A percentile compares a stretch with the other conserved stretches of the same genome.
Conservation (phyloP, 2,797 vertebrate species). For the Melopsittacus undulatus region DNA sequence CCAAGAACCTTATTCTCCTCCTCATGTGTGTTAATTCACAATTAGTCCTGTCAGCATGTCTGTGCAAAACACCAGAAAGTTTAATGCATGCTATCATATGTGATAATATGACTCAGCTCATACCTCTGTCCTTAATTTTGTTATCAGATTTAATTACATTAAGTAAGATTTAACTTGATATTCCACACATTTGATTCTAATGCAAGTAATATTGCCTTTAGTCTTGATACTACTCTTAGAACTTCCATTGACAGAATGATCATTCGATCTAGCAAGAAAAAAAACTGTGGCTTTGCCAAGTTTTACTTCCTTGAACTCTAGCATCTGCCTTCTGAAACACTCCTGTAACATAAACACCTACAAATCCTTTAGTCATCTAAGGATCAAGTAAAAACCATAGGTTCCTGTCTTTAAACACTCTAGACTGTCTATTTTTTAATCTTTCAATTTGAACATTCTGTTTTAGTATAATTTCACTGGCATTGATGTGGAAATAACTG, state of each 20-base stretch:
- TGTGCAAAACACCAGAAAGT: neutral
- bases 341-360: neutral
- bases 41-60: neutral
- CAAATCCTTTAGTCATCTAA: neutral
- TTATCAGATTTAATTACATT: neutral
- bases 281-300: neutral
- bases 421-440: neutral
- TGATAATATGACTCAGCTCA: neutral
- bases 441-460: neutral
- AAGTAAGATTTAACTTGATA: neutral
- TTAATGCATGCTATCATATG: neutral
- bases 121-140: neutral
- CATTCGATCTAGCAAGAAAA: neutral
- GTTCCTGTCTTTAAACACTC: neutral
- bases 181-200: neutral
- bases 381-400: neutral
- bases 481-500: neutral
- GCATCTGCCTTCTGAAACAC: neutral
- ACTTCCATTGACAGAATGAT: neutral
- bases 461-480: neutral
- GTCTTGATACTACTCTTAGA: neutral
- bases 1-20: neutral
- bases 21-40: neutral
- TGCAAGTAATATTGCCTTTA: neutral
- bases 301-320: neutral